Evolutionary conservation across 30 jellyfish, hydroid and myxozoan species (phyloP).

Genomic region (Aurelia coerulea): DNA sequence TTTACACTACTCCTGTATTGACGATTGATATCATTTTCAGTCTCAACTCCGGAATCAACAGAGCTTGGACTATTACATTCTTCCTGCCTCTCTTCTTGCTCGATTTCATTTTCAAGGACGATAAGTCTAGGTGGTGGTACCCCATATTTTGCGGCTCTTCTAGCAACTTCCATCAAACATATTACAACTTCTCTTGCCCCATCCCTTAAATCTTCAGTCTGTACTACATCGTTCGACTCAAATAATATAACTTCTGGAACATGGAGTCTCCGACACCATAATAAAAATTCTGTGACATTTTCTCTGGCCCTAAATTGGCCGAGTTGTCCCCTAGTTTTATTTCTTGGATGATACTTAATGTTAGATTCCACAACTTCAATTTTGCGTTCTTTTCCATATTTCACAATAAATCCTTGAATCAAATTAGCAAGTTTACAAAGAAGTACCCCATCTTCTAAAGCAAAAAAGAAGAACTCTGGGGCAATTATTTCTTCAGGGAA

Average conservation of each 20-base stretch:
- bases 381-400: conserved; percentile 61
- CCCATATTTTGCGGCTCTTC: conserved; percentile 88
- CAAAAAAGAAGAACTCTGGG: conserved; percentile 84
- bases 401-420: conserved; percentile 83
- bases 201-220: conserved; percentile 93
- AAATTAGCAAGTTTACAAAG: conserved; percentile 87
- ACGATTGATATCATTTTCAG: conserved; percentile 39
- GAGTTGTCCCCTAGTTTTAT: conserved; percentile 79
- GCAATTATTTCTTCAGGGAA: conserved; percentile 95
- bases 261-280: conserved; percentile 91
- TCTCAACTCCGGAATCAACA: conserved; percentile 94
- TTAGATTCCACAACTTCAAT: conserved; percentile 40
- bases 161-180: conserved; percentile 97
- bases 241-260: conserved; percentile 90
- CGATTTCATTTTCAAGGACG: conserved; percentile 85
- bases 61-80: conserved; percentile 77
- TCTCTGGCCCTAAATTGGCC: conserved; percentile 95
- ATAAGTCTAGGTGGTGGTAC: conserved; percentile 93
- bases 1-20: neutral
- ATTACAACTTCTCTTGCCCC: conserved; percentile 98
- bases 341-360: conserved; percentile 78
- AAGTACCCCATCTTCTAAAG: conserved; percentile 93
- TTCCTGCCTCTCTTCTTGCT: conserved; percentile 74
- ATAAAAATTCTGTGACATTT: conserved; percentile 83
- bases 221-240: conserved; percentile 97